Evolutionary conservation across 2,113 vertebrate species (phyloP).

Genomic region (Rhegmatorhina hoffmannsi): DNA sequence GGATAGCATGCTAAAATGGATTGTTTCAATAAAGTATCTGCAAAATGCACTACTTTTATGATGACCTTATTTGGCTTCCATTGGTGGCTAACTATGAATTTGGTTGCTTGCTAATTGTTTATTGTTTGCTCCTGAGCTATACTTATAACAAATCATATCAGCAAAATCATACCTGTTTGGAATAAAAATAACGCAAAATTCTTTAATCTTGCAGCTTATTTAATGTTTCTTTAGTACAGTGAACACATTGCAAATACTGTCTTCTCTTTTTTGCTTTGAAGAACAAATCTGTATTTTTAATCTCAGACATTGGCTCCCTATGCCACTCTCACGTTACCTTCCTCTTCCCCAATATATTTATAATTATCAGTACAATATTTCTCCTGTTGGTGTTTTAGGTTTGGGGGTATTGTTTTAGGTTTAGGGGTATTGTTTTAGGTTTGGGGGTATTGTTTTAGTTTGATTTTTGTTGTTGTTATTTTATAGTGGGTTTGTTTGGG

Average conservation of each 20-base stretch:
- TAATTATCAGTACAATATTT: background rate
- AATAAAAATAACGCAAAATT: background rate
- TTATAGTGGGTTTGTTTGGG: background rate
- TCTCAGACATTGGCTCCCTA: background rate
- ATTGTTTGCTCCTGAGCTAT: background rate
- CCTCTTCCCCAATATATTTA: background rate
- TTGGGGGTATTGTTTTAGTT: background rate
- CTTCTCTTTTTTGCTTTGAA: background rate
- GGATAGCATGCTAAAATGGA: background rate
- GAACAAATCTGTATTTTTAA: background rate
- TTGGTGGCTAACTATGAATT: background rate
- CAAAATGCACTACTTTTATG: background rate
- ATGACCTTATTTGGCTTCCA: background rate
- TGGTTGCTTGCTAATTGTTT: background rate
- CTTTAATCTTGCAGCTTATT: background rate
- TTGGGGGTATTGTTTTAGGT: background rate
- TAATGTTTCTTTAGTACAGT: background rate
- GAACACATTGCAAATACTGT: background rate
- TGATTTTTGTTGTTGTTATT: background rate
- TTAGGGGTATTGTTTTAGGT: background rate
- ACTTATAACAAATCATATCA: background rate
- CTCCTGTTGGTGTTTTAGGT: background rate
- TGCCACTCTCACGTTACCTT: rapidly evolving
- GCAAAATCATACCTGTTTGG: background rate
- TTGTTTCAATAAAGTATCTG: background rate